Evolutionary conservation across 2,888 invertebrate species (phyloP).

Genomic region (Opisthograptis luteolata): DNA sequence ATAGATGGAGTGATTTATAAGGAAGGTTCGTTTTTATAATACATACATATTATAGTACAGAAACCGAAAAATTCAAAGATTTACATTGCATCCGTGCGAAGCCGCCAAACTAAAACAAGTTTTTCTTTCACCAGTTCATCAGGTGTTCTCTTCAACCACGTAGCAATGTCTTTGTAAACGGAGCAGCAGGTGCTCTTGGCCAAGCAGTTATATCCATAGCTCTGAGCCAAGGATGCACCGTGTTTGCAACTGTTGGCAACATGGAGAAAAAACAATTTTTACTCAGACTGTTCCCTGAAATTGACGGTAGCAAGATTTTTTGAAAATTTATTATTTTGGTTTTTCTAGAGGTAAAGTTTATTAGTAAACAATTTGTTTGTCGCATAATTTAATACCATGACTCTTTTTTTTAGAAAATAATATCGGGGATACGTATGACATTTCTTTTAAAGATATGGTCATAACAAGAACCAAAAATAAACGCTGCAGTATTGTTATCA

Average conservation of each 20-base stretch:
- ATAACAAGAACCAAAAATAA: slow-evolving; percentile 5
- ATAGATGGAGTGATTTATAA: too few relatives aligned
- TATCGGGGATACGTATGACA: slow-evolving; percentile 13
- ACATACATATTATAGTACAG: too few relatives aligned
- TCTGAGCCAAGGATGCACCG: slow-evolving; percentile 15
- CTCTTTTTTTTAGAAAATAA: slow-evolving; percentile 15
- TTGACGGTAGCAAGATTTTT: slow-evolving; percentile 1
- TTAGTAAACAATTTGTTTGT: too few relatives aligned
- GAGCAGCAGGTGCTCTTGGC: slow-evolving; percentile 27
- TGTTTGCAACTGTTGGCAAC: slow-evolving; percentile 29
- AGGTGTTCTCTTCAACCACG: not conserved
- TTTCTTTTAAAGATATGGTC: slow-evolving; percentile 4
- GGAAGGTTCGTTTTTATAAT: too few relatives aligned
- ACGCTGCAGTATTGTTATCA: slow-evolving; percentile 19
- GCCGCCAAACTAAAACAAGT: not conserved
- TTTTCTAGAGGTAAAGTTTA: too few relatives aligned
- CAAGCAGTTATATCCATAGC: slow-evolving; percentile 34
- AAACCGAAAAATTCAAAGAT: too few relatives aligned
- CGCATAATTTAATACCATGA: not conserved
- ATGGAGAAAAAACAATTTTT: slow-evolving; percentile 22
- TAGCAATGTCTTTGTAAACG: slow-evolving; percentile 22
- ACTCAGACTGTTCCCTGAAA: slow-evolving; percentile 10
- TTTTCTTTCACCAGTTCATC: slow-evolving; percentile 18
- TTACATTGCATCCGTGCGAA: too few relatives aligned
- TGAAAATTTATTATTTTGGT: not conserved